Evolutionary conservation across 2,797 vertebrate species (phyloP).

Genomic region (Anas bahamensis): DNA sequence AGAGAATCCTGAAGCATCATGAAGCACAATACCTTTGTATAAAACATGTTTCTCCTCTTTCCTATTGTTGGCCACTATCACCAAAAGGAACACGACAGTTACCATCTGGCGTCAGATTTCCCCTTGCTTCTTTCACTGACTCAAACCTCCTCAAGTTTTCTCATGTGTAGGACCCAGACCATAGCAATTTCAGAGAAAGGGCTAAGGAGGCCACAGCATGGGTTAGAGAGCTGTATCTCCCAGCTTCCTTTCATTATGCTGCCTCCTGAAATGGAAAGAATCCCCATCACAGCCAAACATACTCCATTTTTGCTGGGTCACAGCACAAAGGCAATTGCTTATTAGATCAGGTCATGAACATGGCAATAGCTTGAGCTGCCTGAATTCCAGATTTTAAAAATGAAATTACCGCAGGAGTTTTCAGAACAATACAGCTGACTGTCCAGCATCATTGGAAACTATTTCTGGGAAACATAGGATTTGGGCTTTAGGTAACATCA

Average conservation of each 20-base stretch:
- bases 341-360: neutral
- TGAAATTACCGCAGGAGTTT: neutral
- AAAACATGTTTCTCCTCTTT: neutral
- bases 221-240: neutral
- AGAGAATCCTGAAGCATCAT: neutral
- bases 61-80: neutral
- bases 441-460: neutral
- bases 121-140: neutral
- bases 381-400: neutral
- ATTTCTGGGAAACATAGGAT: neutral
- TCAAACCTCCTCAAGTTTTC: neutral
- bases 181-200: neutral
- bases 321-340: neutral
- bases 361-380: neutral
- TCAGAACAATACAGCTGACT: neutral
- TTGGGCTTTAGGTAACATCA: neutral
- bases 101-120: neutral
- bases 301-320: neutral
- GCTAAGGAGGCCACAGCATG: neutral
- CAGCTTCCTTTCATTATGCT: neutral
- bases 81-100: neutral
- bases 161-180: neutral
- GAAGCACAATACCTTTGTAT: neutral
- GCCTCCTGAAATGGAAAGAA: constrained; percentile 14
- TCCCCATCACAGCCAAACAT: neutral